Base-by-base conservation (phyloP, 30 jellyfish, hydroid and myxozoan species). In the Cassiopea andromeda region DNA sequence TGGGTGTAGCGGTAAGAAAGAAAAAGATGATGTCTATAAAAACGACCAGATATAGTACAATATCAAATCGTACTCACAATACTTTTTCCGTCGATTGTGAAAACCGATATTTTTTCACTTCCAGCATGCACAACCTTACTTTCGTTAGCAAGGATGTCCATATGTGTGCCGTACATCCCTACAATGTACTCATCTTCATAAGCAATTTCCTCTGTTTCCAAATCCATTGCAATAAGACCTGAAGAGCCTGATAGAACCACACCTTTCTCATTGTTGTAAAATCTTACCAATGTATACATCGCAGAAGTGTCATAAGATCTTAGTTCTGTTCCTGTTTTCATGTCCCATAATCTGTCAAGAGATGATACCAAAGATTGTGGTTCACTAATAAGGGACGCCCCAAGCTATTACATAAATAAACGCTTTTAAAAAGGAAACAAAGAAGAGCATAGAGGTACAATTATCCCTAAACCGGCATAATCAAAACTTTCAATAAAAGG, bases 151-250 rank as follows among this genome's bases (percentile, higher is more conserved):
- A 77, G 60, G 7, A 89, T 67, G 60, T 68, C 96, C 85, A 88
- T 60, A 47, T 87, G 50, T 59, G 78, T 74, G 44, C 97, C 96
- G 60, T 89, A 84, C 88, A 71, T 87, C 1, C 97, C 97, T 7
- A 85, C 60, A 60, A 91, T 68, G 80, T 59, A n/a, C 57, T 91
- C 94, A 7, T 94, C 94, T 2, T 79, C n/a, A 60, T 9, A 94
- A 14, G 70, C 44, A 1, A 90, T 66, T 81, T 94, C 98, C 49
- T 94, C 98, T 60, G 98, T 46, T 19, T 90, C 93, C 9, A 94
- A 66, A 64, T 83, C 96, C 83, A 86, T 84, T 2, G 87, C 91
- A 45, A 59, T 15, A 44, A 94, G 14, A 3, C 92, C 93, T 14
- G 92, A 19, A 49, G 19, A 89, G 13, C 96, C 93, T 10, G 90